phyloP scores from a whole-genome alignment of 2,797 vertebrate species.

The Pogonophryne albipinna region DNA sequence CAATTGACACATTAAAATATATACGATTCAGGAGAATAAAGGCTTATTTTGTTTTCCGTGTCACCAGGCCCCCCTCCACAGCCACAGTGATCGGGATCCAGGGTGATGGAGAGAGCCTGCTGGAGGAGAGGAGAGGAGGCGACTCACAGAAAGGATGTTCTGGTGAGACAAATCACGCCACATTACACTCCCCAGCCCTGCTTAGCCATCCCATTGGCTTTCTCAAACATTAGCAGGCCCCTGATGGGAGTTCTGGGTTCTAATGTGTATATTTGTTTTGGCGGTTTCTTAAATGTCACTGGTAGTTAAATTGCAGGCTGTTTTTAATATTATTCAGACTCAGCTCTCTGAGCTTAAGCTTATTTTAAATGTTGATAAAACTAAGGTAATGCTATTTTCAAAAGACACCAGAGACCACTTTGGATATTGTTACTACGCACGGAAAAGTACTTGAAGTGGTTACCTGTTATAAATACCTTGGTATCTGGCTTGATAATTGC shows the following conservation, averaged over 20 bases:
- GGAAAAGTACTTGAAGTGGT: too few species aligned
- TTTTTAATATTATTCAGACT: too few species aligned
- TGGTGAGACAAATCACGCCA: constrained; percentile 78
- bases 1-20: constrained; percentile 12
- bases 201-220: constrained; percentile 33
- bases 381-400: too few species aligned
- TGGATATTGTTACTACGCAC: too few species aligned
- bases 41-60: constrained; percentile 38
- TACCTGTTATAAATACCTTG: too few species aligned
- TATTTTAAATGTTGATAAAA: too few species aligned
- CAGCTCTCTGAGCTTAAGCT: too few species aligned
- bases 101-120: constrained; percentile 90
- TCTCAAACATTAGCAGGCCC: constrained; percentile 11
- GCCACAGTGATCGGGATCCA: constrained; percentile 92
- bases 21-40: constrained; percentile 2
- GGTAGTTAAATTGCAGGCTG: too few species aligned
- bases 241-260: background rate
- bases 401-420: too few species aligned
- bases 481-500: too few species aligned
- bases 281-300: too few species aligned
- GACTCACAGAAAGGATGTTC: constrained; percentile 89
- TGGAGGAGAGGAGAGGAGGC: constrained; percentile 93
- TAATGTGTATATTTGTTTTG: too few species aligned
- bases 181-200: constrained; percentile 31
- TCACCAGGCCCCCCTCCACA: constrained; percentile 92